These are phyloP conservation scores for Heliconius nattereri DNA, from an alignment of 1,140 invertebrate species.

Conservation along the genomic window DNA sequence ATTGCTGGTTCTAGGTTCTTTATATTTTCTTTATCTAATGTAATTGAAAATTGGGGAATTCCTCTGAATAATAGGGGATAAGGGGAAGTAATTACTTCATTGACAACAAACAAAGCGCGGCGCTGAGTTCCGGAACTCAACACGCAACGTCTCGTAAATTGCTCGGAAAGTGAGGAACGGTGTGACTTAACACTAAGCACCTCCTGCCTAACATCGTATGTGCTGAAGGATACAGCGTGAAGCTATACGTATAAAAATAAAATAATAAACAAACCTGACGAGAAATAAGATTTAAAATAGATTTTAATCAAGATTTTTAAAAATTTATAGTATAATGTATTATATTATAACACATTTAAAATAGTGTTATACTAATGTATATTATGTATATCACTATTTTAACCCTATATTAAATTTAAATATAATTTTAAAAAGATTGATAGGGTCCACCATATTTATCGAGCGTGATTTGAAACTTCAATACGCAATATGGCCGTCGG, in stretches of 20 bases:
- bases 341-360: not conserved
- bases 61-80: no score
- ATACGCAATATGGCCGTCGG: not conserved
- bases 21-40: not conserved
- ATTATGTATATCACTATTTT: not conserved
- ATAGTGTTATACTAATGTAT: no score
- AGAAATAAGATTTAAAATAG: not conserved
- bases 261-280: not conserved
- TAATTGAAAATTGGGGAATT: not conserved
- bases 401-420: not conserved
- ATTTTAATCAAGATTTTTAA: not conserved
- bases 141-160: no score
- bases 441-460: not conserved
- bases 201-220: no score
- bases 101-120: no score
- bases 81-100: no score
- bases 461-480: constrained; percentile 20
- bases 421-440: no score
- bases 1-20: not conserved
- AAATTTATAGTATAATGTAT: no score
- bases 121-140: no score
- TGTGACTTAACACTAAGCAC: no score
- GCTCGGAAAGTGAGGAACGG: no score
- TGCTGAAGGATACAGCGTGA: no score
- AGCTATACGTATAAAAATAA: not conserved